phyloP scores from a whole-genome alignment of 2,797 vertebrate species.

The Arremon brunneinucha region DNA sequence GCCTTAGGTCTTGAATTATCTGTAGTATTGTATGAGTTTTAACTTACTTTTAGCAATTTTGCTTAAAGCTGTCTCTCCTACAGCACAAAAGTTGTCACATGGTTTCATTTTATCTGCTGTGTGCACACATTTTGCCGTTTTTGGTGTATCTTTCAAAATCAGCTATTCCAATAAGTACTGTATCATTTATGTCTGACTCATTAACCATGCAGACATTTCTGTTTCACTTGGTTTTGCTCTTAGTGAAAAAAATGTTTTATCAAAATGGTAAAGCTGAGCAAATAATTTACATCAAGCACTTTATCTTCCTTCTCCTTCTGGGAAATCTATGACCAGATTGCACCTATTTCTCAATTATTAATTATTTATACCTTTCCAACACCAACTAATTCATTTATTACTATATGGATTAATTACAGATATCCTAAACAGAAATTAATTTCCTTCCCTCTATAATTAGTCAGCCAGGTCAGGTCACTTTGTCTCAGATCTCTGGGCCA shows the following conservation, averaged over 20 bases:
- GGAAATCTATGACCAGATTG: neutral
- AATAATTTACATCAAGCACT: slow-evolving; percentile 37
- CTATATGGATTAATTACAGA: slow-evolving; percentile 19
- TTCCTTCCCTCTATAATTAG: neutral
- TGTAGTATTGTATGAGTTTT: slow-evolving; percentile 20
- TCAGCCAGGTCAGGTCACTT: neutral
- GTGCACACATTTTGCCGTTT: slow-evolving; percentile 36
- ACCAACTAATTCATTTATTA: neutral
- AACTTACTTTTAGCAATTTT: neutral
- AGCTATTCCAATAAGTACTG: slow-evolving; percentile 8
- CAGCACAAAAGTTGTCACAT: neutral
- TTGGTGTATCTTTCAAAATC: slow-evolving; percentile 26
- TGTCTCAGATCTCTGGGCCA: neutral
- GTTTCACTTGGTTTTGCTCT: slow-evolving; percentile 24
- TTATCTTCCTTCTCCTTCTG: slow-evolving; percentile 3
- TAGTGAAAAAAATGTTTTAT: neutral
- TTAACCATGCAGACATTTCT: slow-evolving; percentile 44
- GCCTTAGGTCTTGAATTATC: slow-evolving; percentile 36
- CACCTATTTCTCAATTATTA: slow-evolving; percentile 30
- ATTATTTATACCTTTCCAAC: slow-evolving; percentile 20
- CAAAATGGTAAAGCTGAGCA: slow-evolving; percentile 20
- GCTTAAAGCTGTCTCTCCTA: neutral
- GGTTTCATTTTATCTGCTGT: slow-evolving; percentile 38
- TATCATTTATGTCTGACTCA: slow-evolving; percentile 25
- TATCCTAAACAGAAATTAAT: slow-evolving; percentile 16